These are phyloP conservation scores for Clusia tigrina DNA, from an alignment of 2,888 invertebrate species.

Conservation along the genomic window DNA sequence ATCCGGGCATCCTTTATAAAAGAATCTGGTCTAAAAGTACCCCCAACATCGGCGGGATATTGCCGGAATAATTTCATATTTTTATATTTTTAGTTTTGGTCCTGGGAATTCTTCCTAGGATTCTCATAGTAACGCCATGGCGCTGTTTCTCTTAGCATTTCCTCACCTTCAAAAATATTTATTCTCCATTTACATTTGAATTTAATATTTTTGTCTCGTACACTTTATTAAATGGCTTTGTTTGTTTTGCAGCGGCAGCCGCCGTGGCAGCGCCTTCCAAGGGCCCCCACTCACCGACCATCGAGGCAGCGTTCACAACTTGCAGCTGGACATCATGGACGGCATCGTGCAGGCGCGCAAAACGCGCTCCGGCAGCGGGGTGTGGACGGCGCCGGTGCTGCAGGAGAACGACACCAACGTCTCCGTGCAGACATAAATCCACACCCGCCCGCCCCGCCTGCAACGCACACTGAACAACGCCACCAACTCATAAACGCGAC, in stretches of 20 bases:
- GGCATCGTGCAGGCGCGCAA: slow-evolving; percentile 84
- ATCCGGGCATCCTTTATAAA: no score
- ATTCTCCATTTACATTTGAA: no score
- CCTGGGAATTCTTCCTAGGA: no score
- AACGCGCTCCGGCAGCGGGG: slow-evolving; percentile 69
- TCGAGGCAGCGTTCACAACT: slow-evolving; percentile 80
- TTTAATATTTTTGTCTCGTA: neutral
- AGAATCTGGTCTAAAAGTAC: no score
- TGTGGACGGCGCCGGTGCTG: slow-evolving; percentile 72
- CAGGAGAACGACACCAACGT: slow-evolving; percentile 61
- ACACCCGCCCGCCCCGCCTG: neutral
- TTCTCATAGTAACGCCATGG: no score
- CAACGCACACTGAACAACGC: neutral
- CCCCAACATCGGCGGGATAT: no score
- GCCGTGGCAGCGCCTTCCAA: slow-evolving; percentile 63
- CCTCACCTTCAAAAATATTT: no score
- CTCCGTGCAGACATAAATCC: slow-evolving; percentile 60
- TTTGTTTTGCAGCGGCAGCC: slow-evolving; percentile 52
- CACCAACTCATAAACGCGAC: slow-evolving; percentile 17
- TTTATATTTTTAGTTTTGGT: no score
- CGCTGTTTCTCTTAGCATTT: no score
- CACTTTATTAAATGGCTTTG: neutral
- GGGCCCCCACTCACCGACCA: slow-evolving; percentile 79
- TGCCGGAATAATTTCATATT: no score
- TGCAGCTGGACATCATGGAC: slow-evolving; percentile 88